A percentile compares a stretch with the other conserved stretches of the same genome.
Evolutionary conservation across 1,140 invertebrate species (phyloP).

Genomic region (Eufriesea mexicana): DNA sequence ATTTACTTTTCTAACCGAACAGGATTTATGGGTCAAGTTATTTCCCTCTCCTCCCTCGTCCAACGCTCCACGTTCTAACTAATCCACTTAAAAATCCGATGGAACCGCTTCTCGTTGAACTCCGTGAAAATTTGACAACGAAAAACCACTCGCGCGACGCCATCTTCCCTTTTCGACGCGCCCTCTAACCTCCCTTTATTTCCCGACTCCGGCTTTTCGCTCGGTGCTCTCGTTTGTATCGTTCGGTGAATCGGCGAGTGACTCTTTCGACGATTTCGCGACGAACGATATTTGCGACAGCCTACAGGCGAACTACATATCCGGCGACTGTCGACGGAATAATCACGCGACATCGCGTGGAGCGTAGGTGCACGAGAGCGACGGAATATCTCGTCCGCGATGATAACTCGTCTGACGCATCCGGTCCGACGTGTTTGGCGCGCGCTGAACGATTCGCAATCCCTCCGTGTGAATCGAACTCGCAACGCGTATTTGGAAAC

Average conservation of each 20-base stretch:
- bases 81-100: conserved; percentile 4
- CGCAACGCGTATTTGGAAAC: conserved; percentile 44
- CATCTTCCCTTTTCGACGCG: neutral
- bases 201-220: no score
- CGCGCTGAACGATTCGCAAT: conserved; percentile 32
- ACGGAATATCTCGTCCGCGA: neutral
- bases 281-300: neutral
- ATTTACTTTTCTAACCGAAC: neutral
- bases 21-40: neutral
- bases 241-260: no score
- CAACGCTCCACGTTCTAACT: neutral
- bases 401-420: conserved; percentile 8
- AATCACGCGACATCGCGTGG: neutral
- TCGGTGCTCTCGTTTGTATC: no score
- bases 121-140: conserved; percentile 23
- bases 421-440: conserved; percentile 12
- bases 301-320: no score
- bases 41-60: no score
- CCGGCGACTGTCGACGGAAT: no score
- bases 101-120: no score
- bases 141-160: neutral
- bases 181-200: neutral
- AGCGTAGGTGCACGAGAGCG: neutral
- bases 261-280: no score
- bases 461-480: conserved; percentile 39